Base-by-base conservation (phyloP, 2,797 vertebrate genomes). In the Lutjanus campechanus region DNA sequence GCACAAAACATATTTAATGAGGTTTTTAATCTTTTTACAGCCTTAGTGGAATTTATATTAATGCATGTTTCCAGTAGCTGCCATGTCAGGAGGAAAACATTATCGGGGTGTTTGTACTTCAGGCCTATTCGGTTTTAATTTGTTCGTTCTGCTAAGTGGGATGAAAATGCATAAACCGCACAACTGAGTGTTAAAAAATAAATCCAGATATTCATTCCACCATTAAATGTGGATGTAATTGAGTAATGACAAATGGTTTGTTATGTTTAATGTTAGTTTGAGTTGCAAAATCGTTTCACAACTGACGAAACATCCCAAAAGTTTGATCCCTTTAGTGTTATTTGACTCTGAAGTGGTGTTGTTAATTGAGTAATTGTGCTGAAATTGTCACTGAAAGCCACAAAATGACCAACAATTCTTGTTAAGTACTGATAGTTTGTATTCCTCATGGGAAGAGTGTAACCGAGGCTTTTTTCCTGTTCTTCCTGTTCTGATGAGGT, bases 141-240 rank as follows among this genome's bases (percentile, higher is more conserved):
- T 55, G 19, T 51, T 50, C 22, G 8, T 64, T 12, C 22, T 58
- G 47, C 20, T 72, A 15, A 68, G 11, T 68, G 46, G 6, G 13
- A 12, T 59, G 16, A 54, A 54, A 43, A 59, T 36, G 29, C 44
- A 16, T 8, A 43, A 43, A 60, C 41, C 12, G 36, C 22, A 68
- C 40, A 51, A 46, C 11, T 40, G 3, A 61, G 22, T 16, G 11
- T 4, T 11, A 65, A 22, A 62, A 53, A 67, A 53, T 66, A 56
- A 72, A 71, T 61, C 10, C 17, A 11, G 8, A 16, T 19, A 63
- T 61, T 58, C 10, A 8, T 22, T 55, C 4, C 11, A 5, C 5
- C 41, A 51, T 64, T 36, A 25, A 58, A 54, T 60, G 4, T n/a
- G 7, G 74, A 44, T 65, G 16, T 69, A 58, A 74, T 22, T 56